A percentile compares a stretch with the other conserved stretches of the same genome.
Conservation (phyloP, 2,888 invertebrate species). For the Drosophila dives region DNA sequence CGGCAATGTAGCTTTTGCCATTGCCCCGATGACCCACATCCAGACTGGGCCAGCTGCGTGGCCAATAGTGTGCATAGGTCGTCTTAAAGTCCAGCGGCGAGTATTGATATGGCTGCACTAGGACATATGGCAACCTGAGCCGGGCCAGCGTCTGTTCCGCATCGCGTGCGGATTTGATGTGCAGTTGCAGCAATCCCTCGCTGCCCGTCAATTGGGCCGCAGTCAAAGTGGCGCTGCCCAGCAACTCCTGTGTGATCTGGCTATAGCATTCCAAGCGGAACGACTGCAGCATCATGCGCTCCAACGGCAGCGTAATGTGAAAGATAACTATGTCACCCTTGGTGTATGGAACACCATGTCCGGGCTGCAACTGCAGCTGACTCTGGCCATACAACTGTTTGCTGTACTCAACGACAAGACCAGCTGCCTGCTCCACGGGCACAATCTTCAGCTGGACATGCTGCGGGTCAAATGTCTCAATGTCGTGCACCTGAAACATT, state of each 20-base stretch:
- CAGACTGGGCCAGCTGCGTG: conserved; percentile 92
- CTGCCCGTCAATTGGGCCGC: conserved; percentile 91
- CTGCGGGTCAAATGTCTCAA: conserved; percentile 86
- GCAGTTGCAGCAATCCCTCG: conserved; percentile 89
- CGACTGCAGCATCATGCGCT: conserved; percentile 52
- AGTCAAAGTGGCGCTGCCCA: conserved; percentile 94
- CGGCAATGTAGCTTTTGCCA: conserved; percentile 92
- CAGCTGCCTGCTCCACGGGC: conserved; percentile 61
- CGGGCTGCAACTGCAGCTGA: conserved; percentile 70
- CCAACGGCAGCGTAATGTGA: conserved; percentile 78
- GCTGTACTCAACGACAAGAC: conserved; percentile 76
- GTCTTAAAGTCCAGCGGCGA: conserved; percentile 90
- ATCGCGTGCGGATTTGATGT: conserved; percentile 88
- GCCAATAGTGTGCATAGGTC: conserved; percentile 94
- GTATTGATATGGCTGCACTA: conserved; percentile 83
- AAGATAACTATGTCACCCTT: conserved; percentile 80
- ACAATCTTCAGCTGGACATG: conserved; percentile 85
- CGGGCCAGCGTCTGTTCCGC: conserved; percentile 92
- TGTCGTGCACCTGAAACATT: conserved; percentile 86
- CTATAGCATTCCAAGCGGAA: conserved; percentile 74
- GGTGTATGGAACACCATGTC: conserved; percentile 73
- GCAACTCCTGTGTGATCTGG: conserved; percentile 85
- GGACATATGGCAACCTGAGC: conserved; percentile 87
- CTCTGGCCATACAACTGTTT: conserved; percentile 79
- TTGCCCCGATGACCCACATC: conserved; percentile 98